phyloP scores from a whole-genome alignment of 2,888 invertebrate genomes.

The Tetramorium bicarinatum region DNA sequence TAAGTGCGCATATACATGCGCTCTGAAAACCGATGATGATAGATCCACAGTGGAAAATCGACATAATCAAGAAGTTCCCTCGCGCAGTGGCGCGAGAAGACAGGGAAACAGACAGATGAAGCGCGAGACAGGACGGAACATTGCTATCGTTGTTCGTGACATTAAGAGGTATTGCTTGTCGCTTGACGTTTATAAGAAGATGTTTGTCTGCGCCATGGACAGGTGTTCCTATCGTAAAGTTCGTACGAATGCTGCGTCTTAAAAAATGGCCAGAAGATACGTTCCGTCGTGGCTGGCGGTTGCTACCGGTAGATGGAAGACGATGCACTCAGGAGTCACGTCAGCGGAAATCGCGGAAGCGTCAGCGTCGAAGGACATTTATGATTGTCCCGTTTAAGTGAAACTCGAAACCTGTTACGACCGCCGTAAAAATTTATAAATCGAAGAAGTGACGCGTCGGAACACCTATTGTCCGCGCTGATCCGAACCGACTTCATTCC shows the following conservation, averaged over 20 bases:
- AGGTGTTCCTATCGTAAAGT: slow-evolving; percentile 49
- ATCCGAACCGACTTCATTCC: background rate
- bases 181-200: slow-evolving; percentile 47
- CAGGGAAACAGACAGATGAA: background rate
- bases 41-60: slow-evolving; percentile 6
- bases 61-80: background rate
- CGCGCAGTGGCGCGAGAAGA: background rate
- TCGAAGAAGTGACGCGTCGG: background rate
- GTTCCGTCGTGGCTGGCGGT: background rate
- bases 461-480: slow-evolving; percentile 15
- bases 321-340: slow-evolving; percentile 8
- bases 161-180: slow-evolving; percentile 52
- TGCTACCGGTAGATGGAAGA: slow-evolving; percentile 11
- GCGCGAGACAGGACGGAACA: background rate
- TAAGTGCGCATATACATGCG: background rate
- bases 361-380: slow-evolving; percentile 43
- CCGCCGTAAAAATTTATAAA: slow-evolving; percentile 47
- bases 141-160: slow-evolving; percentile 16
- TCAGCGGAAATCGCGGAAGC: slow-evolving; percentile 47
- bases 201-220: slow-evolving; percentile 34
- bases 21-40: background rate
- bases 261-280: slow-evolving; percentile 37
- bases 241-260: background rate
- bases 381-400: slow-evolving; percentile 43
- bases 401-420: slow-evolving; percentile 42